Evolutionary conservation across 2,888 invertebrate genomes (phyloP).

Genomic region (Erebia ligea): DNA sequence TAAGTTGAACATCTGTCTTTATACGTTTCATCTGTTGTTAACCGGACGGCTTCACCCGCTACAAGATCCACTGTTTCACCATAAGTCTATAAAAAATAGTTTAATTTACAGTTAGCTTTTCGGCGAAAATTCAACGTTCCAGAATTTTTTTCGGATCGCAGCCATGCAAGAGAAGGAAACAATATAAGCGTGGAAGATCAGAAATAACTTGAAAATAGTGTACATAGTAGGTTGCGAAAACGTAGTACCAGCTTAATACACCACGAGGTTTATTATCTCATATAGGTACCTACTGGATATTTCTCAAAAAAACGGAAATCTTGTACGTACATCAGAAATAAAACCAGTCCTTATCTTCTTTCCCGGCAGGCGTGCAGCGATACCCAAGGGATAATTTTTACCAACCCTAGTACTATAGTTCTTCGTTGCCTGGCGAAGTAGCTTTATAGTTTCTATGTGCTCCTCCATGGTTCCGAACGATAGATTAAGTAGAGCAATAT

Average conservation of each 20-base stretch:
- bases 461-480: slow-evolving; percentile 67
- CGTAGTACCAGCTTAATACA: too few species aligned
- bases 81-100: slow-evolving; percentile 55
- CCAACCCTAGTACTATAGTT: slow-evolving; percentile 85
- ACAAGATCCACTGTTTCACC: slow-evolving; percentile 65
- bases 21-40: slow-evolving; percentile 83
- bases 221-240: too few species aligned
- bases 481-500: slow-evolving; percentile 74
- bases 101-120: too few species aligned
- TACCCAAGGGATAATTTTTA: slow-evolving; percentile 88
- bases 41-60: slow-evolving; percentile 69
- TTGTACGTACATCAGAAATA: slow-evolving; percentile 87
- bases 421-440: slow-evolving; percentile 70
- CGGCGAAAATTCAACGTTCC: too few species aligned
- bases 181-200: too few species aligned
- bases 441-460: slow-evolving; percentile 68
- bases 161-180: too few species aligned
- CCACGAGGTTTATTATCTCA: too few species aligned
- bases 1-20: slow-evolving; percentile 80
- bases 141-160: too few species aligned
- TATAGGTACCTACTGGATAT: too few species aligned
- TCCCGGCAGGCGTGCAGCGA: slow-evolving; percentile 93
- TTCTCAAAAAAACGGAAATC: neutral
- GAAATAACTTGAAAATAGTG: too few species aligned
- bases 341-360: slow-evolving; percentile 95